phyloP scores from a whole-genome alignment of 1,140 invertebrate species.

The Glomeris maerens region DNA sequence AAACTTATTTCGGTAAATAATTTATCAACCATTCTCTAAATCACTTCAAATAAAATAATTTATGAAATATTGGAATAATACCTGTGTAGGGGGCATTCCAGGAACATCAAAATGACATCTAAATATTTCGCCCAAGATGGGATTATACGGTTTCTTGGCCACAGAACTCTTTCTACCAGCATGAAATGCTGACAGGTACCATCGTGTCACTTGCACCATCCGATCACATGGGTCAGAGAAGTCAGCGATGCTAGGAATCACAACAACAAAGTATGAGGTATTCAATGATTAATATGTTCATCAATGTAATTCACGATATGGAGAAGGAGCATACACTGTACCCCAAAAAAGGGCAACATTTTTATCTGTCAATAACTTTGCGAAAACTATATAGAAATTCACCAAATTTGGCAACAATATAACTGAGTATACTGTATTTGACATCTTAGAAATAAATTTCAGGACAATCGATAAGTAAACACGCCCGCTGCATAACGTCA shows the following conservation, averaged over 20 bases:
- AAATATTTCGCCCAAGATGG: conserved; percentile 88
- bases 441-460: too few relatives aligned
- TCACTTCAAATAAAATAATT: too few relatives aligned
- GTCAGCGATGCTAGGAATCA: conserved; percentile 57
- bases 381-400: too few relatives aligned
- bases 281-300: conserved; percentile 2
- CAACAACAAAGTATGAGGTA: conserved; percentile 3
- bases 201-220: conserved; percentile 80
- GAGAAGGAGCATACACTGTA: background rate
- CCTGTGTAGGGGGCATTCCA: too few relatives aligned
- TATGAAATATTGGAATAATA: too few relatives aligned
- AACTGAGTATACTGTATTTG: background rate
- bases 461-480: too few relatives aligned
- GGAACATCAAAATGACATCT: conserved; percentile 70
- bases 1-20: too few relatives aligned
- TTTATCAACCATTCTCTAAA: too few relatives aligned
- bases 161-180: conserved; percentile 86
- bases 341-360: background rate
- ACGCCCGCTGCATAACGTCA: too few relatives aligned
- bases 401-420: too few relatives aligned
- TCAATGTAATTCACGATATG: conserved; percentile 2
- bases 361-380: too few relatives aligned
- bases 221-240: conserved; percentile 64
- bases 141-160: conserved; percentile 96
- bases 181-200: conserved; percentile 95